Evolutionary conservation across 2,888 invertebrate species (phyloP).

Genomic region (Pristionchus maxplancki): DNA sequence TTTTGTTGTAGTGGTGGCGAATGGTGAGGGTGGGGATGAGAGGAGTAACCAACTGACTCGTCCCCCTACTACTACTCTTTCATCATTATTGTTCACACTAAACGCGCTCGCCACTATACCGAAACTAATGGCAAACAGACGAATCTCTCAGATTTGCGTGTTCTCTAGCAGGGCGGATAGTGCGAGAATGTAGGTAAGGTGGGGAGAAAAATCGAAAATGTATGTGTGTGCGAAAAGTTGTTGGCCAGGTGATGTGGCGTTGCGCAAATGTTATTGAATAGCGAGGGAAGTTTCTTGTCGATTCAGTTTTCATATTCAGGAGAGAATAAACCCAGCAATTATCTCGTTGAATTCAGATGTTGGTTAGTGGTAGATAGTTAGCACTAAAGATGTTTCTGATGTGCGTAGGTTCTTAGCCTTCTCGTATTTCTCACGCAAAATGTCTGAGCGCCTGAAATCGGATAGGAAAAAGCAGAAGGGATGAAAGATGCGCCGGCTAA

Average conservation of each 20-base stretch:
- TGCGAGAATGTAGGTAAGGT: not conserved
- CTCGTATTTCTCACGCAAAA: not conserved
- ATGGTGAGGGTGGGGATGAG: not conserved
- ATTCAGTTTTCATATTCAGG: too few relatives aligned
- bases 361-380: too few relatives aligned
- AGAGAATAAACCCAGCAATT: too few relatives aligned
- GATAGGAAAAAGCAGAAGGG: not conserved
- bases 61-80: constrained; percentile 35
- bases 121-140: not conserved
- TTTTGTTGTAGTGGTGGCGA: not conserved
- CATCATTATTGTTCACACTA: constrained; percentile 48
- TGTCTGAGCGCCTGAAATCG: not conserved
- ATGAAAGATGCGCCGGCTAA: too few relatives aligned
- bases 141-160: not conserved
- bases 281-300: not conserved
- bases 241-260: constrained; percentile 18
- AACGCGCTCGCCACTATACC: not conserved
- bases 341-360: not conserved
- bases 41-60: not conserved
- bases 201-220: not conserved
- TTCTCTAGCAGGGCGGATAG: not conserved
- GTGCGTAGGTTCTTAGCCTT: not conserved
- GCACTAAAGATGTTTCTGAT: not conserved
- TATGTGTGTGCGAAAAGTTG: constrained; percentile 1
- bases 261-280: not conserved